phyloP scores from a whole-genome alignment of 2,113 vertebrate genomes.

The Pagrus major region DNA sequence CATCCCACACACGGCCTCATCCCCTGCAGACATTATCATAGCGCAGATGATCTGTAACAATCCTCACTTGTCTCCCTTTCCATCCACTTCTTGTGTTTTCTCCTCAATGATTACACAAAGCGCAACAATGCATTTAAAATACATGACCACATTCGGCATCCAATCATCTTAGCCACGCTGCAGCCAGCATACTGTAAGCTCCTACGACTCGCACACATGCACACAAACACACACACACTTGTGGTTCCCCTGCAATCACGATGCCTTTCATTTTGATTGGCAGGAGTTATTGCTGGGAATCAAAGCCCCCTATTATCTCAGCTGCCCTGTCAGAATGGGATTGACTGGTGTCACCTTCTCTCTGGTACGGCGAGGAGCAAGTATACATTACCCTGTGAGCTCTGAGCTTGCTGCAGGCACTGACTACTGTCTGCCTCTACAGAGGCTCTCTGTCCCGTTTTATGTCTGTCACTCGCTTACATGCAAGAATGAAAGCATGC shows the following conservation, averaged over 20 bases:
- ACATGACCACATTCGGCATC: conserved; percentile 6
- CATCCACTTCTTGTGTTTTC: conserved; percentile 8
- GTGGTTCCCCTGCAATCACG: conserved; percentile 61
- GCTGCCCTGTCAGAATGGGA: conserved; percentile 80
- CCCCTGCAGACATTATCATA: conserved; percentile 38
- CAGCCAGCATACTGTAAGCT: conserved; percentile 25
- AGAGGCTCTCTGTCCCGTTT: conserved; percentile 71
- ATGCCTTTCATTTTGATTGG: conserved; percentile 77
- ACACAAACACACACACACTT: not conserved
- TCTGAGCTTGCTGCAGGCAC: conserved; percentile 80
- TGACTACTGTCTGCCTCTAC: conserved; percentile 75
- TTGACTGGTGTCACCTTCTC: conserved; percentile 81
- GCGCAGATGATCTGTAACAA: conserved; percentile 43
- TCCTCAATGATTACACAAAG: conserved; percentile 12
- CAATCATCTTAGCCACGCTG: conserved; percentile 14
- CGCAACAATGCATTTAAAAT: conserved; percentile 24
- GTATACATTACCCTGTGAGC: conserved; percentile 79
- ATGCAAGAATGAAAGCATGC: conserved; percentile 68
- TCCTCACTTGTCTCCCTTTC: conserved; percentile 30
- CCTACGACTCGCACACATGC: not conserved
- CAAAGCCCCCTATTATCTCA: conserved; percentile 80
- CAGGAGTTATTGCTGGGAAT: conserved; percentile 80
- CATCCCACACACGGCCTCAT: conserved; percentile 36
- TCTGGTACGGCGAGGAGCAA: conserved; percentile 67
- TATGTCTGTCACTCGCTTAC: conserved; percentile 73